Conservation (phyloP, 2,797 vertebrate genomes). For the Pygocentrus nattereri region DNA sequence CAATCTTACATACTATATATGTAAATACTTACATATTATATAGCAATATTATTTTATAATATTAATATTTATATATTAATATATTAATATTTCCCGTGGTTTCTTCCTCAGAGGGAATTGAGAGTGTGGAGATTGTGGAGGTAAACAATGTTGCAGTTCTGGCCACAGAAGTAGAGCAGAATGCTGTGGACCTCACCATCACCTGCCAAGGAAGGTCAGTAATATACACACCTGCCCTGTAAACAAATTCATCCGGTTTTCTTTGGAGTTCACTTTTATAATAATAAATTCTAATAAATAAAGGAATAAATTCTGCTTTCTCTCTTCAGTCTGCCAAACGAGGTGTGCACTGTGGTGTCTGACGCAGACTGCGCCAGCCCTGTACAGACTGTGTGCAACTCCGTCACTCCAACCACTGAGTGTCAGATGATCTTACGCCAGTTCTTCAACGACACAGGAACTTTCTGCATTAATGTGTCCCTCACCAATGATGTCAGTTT, state of each 20-base stretch:
- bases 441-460: conserved; percentile 87
- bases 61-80: no score
- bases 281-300: background rate
- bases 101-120: conserved; percentile 87
- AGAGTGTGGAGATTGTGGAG: conserved; percentile 91
- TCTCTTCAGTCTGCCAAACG: conserved; percentile 83
- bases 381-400: conserved; percentile 80
- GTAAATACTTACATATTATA: no score
- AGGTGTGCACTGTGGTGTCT: conserved; percentile 90
- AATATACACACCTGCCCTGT: background rate
- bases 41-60: no score
- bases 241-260: no score
- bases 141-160: conserved; percentile 71
- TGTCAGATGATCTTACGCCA: conserved; percentile 91
- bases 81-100: background rate
- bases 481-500: conserved; percentile 89
- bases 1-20: no score
- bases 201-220: conserved; percentile 91
- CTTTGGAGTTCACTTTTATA: no score
- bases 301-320: background rate
- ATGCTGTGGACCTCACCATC: conserved; percentile 90
- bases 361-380: conserved; percentile 86
- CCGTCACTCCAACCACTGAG: conserved; percentile 81
- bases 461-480: conserved; percentile 94
- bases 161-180: conserved; percentile 76